A percentile compares a stretch with the other conserved stretches of the same genome.
These are phyloP conservation scores for Drosophila neocordata DNA, from an alignment of 1,140 invertebrate species.

Conservation along the genomic window DNA sequence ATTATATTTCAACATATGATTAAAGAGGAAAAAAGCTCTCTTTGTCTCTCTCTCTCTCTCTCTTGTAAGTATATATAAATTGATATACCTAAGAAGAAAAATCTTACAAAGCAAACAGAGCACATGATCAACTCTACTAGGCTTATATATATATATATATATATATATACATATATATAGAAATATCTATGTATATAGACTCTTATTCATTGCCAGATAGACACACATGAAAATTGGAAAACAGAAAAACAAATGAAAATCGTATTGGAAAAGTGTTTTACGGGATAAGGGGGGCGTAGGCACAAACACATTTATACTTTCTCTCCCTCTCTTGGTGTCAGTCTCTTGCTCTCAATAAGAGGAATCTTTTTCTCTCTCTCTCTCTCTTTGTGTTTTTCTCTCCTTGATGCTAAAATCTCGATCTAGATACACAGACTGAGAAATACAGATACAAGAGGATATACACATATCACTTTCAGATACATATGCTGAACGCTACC, in stretches of 20 bases:
- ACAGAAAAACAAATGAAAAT: slow-evolving; percentile 13
- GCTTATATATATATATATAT: neutral
- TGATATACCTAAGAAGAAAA: neutral
- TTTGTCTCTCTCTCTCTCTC: neutral
- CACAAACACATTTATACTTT: too few relatives aligned
- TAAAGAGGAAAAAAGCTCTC: neutral
- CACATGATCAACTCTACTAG: slow-evolving; percentile 3
- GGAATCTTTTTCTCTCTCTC: neutral
- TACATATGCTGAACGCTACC: slow-evolving; percentile 64
- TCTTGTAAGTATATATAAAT: neutral
- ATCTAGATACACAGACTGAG: neutral
- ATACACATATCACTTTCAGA: slow-evolving; percentile 70
- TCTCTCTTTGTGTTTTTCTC: neutral
- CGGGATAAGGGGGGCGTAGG: too few relatives aligned
- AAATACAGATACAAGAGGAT: slow-evolving; percentile 16
- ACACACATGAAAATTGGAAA: neutral
- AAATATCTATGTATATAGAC: neutral
- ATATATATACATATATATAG: neutral
- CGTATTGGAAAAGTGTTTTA: neutral
- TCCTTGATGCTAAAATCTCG: neutral
- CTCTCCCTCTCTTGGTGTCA: neutral
- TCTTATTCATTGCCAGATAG: neutral
- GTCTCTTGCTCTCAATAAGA: neutral
- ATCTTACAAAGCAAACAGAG: neutral
- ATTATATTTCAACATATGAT: neutral